Percentiles rank a stretch among this genome's conserved stretches.
Evolutionary conservation across 2,797 vertebrate genomes (phyloP).

Genomic region (Thaleichthys pacificus): DNA sequence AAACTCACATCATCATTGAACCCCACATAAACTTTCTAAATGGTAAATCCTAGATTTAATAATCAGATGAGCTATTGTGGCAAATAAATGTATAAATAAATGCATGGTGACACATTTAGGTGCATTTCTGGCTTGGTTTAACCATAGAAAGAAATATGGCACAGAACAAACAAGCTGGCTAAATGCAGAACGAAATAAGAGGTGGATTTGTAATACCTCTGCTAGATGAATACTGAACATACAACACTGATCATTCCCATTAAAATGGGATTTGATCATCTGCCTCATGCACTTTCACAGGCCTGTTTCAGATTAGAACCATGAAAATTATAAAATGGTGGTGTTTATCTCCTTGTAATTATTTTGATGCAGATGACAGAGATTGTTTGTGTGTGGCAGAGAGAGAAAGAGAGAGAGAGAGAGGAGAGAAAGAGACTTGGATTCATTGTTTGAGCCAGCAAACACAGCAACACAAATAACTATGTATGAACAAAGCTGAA

Average conservation of each 20-base stretch:
- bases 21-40: slow-evolving; percentile 40
- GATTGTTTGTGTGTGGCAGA: slow-evolving; percentile 41
- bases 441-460: slow-evolving; percentile 47
- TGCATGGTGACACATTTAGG: slow-evolving; percentile 28
- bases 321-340: slow-evolving; percentile 70
- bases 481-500: slow-evolving; percentile 51
- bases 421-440: slow-evolving; percentile 38
- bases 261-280: slow-evolving; percentile 73
- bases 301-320: slow-evolving; percentile 70
- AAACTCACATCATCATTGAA: slow-evolving; percentile 35
- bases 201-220: slow-evolving; percentile 49
- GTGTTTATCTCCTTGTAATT: slow-evolving; percentile 73
- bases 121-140: slow-evolving; percentile 31
- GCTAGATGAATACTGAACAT: slow-evolving; percentile 57
- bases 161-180: slow-evolving; percentile 34
- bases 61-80: slow-evolving; percentile 26
- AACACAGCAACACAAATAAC: background rate
- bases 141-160: slow-evolving; percentile 25
- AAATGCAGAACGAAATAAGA: slow-evolving; percentile 37
- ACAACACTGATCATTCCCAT: slow-evolving; percentile 68
- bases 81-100: slow-evolving; percentile 29
- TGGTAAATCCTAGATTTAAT: slow-evolving; percentile 37
- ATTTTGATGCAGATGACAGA: slow-evolving; percentile 74
- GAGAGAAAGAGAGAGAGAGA: background rate
- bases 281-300: slow-evolving; percentile 58